Conservation (phyloP, 2,113 vertebrate species). For the Misgurnus mizolepis region DNA sequence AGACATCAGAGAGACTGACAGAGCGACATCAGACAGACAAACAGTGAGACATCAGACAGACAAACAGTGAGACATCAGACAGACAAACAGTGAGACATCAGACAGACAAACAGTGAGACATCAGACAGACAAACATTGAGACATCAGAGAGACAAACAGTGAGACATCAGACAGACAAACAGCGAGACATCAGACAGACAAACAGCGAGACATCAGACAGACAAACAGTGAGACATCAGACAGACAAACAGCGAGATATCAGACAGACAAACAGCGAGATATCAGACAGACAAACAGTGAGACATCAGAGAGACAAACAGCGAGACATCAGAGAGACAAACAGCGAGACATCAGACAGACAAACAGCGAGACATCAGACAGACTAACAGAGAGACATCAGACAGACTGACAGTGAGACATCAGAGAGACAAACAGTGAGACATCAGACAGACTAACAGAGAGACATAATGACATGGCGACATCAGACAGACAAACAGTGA, state of each 20-base stretch:
- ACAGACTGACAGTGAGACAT: not conserved
- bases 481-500: too few relatives aligned
- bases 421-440: not conserved
- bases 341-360: too few relatives aligned
- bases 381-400: too few relatives aligned
- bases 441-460: not conserved
- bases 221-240: not conserved
- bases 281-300: not conserved
- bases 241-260: not conserved
- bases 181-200: not conserved
- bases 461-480: too few relatives aligned
- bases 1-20: too few relatives aligned
- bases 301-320: not conserved
- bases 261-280: not conserved
- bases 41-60: constrained; percentile 21
- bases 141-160: too few relatives aligned
- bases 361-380: not conserved
- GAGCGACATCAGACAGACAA: too few relatives aligned
- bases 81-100: constrained; percentile 49
- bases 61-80: constrained; percentile 1
- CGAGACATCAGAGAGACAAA: not conserved
- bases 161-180: not conserved
- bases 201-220: not conserved
- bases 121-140: not conserved
- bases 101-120: constrained; percentile 31